Percentiles rank a stretch among this genome's conserved stretches.
phyloP scores from a whole-genome alignment of 2,888 invertebrate genomes.

The Coelogynopora nodosa region DNA sequence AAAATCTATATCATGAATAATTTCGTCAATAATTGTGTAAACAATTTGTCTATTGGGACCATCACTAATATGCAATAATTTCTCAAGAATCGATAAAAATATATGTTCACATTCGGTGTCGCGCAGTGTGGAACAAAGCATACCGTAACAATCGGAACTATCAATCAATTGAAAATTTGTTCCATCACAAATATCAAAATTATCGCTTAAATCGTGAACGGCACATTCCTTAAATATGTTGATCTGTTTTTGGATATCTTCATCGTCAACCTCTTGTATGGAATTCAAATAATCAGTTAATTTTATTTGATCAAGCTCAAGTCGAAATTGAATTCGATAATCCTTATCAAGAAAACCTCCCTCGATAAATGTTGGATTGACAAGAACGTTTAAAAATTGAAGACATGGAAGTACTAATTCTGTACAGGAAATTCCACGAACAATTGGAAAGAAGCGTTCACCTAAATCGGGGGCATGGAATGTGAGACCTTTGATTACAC shows the following conservation, averaged over 20 bases:
- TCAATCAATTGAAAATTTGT: background rate
- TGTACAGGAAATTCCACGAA: background rate
- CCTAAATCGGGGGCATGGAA: background rate
- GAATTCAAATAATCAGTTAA: background rate
- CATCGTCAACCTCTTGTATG: slow-evolving; percentile 7
- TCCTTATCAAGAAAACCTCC: slow-evolving; percentile 26
- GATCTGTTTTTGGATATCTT: slow-evolving; percentile 18
- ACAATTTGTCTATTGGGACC: background rate
- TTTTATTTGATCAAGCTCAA: slow-evolving; percentile 19
- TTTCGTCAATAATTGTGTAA: slow-evolving; percentile 32
- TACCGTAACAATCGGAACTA: slow-evolving; percentile 5
- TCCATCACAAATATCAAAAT: background rate
- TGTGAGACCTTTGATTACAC: slow-evolving; percentile 33
- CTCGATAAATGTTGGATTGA: slow-evolving; percentile 39
- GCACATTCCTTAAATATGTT: background rate
- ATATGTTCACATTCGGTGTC: slow-evolving; percentile 11
- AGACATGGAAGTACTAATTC: slow-evolving; percentile 12
- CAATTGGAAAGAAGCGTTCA: slow-evolving; percentile 33
- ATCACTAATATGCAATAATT: slow-evolving; percentile 30
- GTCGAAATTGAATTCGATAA: slow-evolving; percentile 39
- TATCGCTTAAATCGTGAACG: slow-evolving; percentile 24
- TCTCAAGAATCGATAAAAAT: slow-evolving; percentile 23
- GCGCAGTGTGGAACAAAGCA: background rate
- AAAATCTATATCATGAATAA: slow-evolving; percentile 23
- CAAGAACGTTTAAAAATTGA: slow-evolving; percentile 39